These are phyloP conservation scores for Squalus acanthias DNA, from an alignment of 2,797 vertebrate genomes.

Conservation along the genomic window DNA sequence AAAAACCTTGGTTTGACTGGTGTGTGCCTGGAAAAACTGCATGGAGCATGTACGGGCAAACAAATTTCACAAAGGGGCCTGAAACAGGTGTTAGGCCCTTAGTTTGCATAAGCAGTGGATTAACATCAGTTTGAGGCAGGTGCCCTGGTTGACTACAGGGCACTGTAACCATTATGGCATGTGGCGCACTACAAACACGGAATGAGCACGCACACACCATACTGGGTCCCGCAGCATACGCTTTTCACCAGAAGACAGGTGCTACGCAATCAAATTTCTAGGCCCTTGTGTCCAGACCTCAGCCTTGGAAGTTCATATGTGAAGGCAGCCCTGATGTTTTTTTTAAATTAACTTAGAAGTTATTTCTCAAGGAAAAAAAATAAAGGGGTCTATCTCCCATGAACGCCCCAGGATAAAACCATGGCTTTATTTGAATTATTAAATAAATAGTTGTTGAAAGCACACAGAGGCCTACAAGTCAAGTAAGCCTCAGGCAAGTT, in stretches of 20 bases:
- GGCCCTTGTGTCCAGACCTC: neutral
- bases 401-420: neutral
- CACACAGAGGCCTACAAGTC: neutral
- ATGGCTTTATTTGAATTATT: neutral
- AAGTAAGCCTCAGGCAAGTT: neutral
- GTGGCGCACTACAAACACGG: neutral
- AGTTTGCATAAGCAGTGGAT: neutral
- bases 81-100: neutral
- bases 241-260: neutral
- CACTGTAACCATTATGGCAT: neutral
- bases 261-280: neutral
- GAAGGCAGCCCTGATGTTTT: neutral
- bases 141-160: neutral
- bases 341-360: neutral
- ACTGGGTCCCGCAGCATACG: too few species aligned
- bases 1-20: neutral
- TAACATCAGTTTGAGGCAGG: neutral
- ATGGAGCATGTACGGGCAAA: neutral
- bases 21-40: neutral
- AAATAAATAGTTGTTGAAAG: neutral
- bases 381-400: neutral
- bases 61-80: neutral
- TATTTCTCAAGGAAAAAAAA: neutral
- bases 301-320: neutral
- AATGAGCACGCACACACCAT: neutral